Evolutionary conservation across 64 coral and sea anemone species (phyloP).

Genomic region (Acropora yongei): DNA sequence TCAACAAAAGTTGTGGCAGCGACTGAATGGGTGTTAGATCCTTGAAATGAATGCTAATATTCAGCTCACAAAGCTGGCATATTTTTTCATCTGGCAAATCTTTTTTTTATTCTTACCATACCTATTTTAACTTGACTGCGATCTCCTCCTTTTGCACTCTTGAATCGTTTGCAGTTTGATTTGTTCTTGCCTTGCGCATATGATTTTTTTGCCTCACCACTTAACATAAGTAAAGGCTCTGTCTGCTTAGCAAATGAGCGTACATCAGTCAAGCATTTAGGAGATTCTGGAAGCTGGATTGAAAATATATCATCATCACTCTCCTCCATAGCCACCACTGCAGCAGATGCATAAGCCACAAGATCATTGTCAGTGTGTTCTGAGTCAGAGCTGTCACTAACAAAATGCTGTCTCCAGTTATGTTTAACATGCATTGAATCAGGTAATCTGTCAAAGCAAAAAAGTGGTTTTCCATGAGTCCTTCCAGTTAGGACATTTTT

Average conservation of each 20-base stretch:
- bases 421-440: not conserved
- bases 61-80: too few relatives aligned
- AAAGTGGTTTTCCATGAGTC: not conserved
- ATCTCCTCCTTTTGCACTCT: not conserved
- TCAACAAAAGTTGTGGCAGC: too few relatives aligned
- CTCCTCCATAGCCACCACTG: constrained; percentile 62
- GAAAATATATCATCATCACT: constrained; percentile 75
- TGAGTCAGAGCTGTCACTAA: constrained; percentile 15
- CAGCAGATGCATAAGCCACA: constrained; percentile 71
- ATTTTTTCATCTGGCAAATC: too few relatives aligned
- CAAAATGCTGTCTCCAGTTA: not conserved
- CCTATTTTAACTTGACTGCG: not conserved
- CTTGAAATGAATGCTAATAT: too few relatives aligned
- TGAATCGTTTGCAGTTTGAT: not conserved
- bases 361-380: constrained; percentile 64
- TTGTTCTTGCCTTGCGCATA: not conserved
- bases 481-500: not conserved
- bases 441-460: not conserved
- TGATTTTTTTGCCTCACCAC: not conserved
- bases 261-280: not conserved
- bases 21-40: too few relatives aligned
- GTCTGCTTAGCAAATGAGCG: not conserved
- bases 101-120: too few relatives aligned
- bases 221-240: not conserved
- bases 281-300: constrained; percentile 35